A percentile compares a stretch with the other conserved stretches of the same genome.
Conservation (phyloP, 2,797 vertebrate species). For the Alexandromys oeconomus region DNA sequence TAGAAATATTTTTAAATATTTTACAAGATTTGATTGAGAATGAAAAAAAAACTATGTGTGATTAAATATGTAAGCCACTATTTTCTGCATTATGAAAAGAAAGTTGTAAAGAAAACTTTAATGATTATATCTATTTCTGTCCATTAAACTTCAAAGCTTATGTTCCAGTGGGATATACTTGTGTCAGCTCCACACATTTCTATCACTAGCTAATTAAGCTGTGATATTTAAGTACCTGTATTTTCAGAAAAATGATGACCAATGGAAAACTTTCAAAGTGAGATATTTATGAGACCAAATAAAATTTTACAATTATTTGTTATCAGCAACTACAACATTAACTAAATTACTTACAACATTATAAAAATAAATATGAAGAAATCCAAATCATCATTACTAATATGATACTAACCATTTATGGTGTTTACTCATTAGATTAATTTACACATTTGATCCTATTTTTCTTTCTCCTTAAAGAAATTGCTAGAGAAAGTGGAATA, state of each 20-base stretch:
- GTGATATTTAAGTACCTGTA: neutral
- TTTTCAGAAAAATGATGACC: neutral
- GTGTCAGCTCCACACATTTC: neutral
- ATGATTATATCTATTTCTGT: neutral
- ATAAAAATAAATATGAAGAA: neutral
- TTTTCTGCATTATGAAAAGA: neutral
- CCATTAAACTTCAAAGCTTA: neutral
- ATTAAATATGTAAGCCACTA: neutral
- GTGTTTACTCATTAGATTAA: neutral
- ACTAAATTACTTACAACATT: slow-evolving; percentile 2
- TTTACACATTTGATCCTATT: slow-evolving; percentile 1
- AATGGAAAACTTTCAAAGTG: neutral
- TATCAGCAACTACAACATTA: neutral
- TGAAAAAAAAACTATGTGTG: neutral
- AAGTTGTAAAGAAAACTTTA: neutral
- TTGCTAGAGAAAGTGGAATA: neutral
- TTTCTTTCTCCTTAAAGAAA: neutral
- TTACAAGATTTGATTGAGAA: neutral
- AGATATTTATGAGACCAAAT: neutral
- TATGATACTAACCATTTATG: neutral
- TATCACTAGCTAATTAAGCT: neutral
- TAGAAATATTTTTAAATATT: neutral
- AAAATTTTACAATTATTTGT: neutral
- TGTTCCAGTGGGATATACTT: neutral
- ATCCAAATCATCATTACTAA: neutral